phyloP scores from a whole-genome alignment of 1,140 invertebrate species.

The Drosophila ogumai region DNA sequence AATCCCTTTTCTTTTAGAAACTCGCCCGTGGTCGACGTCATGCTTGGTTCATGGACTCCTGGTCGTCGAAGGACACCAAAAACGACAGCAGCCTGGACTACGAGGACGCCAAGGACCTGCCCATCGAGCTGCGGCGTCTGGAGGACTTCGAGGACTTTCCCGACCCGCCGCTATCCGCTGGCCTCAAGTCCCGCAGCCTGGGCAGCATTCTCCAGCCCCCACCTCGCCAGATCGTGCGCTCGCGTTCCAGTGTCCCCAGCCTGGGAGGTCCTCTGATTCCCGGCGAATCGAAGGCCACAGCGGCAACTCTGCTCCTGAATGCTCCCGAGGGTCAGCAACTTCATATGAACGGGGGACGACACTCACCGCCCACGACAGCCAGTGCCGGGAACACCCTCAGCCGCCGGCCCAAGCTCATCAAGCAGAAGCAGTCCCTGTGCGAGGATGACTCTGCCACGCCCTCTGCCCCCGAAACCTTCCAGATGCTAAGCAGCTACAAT shows the following conservation, averaged over 20 bases:
- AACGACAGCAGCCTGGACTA: conserved; percentile 87
- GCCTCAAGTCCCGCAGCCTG: conserved; percentile 87
- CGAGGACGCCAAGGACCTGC: conserved; percentile 90
- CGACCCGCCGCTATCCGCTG: conserved; percentile 84
- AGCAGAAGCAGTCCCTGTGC: conserved; percentile 92
- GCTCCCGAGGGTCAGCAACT: conserved; percentile 50
- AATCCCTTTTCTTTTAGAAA: conserved; percentile 84
- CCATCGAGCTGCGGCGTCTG: conserved; percentile 94
- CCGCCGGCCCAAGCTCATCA: conserved; percentile 88
- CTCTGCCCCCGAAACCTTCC: conserved; percentile 46
- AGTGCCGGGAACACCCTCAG: conserved; percentile 65
- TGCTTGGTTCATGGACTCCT: conserved; percentile 92
- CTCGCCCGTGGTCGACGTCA: conserved; percentile 89
- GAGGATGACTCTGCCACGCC: conserved; percentile 86
- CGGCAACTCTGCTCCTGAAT: conserved; percentile 54
- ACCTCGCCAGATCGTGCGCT: conserved; percentile 89
- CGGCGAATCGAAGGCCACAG: conserved; percentile 54
- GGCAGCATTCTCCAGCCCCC: conserved; percentile 92
- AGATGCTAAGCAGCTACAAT: conserved; percentile 72
- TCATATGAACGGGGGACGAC: conserved; percentile 38
- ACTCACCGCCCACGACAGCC: conserved; percentile 68
- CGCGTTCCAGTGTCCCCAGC: conserved; percentile 90
- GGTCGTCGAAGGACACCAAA: conserved; percentile 87
- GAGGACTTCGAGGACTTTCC: conserved; percentile 89
- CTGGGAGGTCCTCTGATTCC: conserved; percentile 85